Percentiles rank a stretch among this genome's conserved stretches.
Evolutionary conservation across 2,797 vertebrate genomes (phyloP).

Genomic region (Corythornis leucogaster): DNA sequence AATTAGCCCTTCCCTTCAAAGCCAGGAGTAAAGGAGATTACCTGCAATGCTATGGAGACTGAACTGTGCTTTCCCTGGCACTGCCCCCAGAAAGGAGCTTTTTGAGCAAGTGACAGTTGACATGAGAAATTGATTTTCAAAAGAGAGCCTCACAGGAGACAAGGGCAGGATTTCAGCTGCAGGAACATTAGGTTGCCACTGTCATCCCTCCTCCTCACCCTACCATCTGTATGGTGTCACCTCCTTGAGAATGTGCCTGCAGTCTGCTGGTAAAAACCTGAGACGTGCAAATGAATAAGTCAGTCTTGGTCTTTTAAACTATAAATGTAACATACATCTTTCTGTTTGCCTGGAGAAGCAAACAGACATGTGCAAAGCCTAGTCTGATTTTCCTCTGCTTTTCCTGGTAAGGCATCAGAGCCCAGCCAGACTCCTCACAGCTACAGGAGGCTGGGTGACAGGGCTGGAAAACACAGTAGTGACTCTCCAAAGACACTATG

Average conservation of each 20-base stretch:
- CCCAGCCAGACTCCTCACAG: not conserved
- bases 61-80: not conserved
- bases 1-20: constrained; percentile 8
- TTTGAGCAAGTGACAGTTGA: constrained; percentile 18
- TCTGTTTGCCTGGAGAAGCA: not conserved
- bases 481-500: not conserved
- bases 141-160: not conserved
- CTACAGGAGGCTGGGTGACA: not conserved
- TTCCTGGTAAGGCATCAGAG: not conserved
- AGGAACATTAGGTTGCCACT: not conserved
- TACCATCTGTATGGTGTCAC: not conserved
- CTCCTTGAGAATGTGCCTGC: not conserved
- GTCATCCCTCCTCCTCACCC: not conserved
- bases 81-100: not conserved
- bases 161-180: not conserved
- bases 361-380: not conserved
- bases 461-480: not conserved
- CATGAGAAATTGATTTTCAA: not conserved
- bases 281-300: not conserved
- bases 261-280: not conserved
- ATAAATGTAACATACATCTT: accelerated
- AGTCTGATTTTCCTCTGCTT: not conserved
- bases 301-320: not conserved
- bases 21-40: not conserved
- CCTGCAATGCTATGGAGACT: not conserved